These are phyloP conservation scores for Hyla sarda DNA, from an alignment of 2,113 vertebrate species.

Conservation along the genomic window DNA sequence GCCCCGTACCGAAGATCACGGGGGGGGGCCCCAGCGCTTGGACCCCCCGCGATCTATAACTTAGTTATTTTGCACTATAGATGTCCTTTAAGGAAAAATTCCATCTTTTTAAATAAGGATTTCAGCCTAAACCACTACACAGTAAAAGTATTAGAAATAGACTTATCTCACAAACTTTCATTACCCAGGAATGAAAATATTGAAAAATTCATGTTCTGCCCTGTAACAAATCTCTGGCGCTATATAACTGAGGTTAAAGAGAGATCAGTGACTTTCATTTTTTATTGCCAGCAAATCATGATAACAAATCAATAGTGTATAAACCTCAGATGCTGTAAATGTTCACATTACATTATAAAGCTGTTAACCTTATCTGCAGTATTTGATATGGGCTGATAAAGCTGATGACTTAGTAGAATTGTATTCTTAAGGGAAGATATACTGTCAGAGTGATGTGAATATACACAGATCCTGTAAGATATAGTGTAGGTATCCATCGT, in stretches of 20 bases:
- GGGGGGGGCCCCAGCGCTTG: no score
- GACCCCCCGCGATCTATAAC: no score
- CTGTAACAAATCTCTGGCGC: background rate
- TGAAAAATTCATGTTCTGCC: background rate
- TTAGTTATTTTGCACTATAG: no score
- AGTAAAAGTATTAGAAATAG: background rate
- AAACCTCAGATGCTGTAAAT: slow-evolving; percentile 31
- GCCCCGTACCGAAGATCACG: no score
- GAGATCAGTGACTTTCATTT: slow-evolving; percentile 20
- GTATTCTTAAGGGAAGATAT: no score
- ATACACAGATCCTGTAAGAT: no score
- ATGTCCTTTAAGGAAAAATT: no score
- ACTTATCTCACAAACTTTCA: background rate
- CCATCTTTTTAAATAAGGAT: background rate
- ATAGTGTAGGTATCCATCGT: no score
- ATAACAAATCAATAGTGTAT: slow-evolving; percentile 42
- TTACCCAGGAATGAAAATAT: background rate
- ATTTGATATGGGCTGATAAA: background rate
- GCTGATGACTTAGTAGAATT: background rate
- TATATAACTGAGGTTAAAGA: slow-evolving; percentile 37
- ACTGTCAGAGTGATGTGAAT: no score
- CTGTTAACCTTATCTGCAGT: background rate
- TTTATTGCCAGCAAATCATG: background rate
- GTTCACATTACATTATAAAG: background rate
- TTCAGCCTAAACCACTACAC: background rate